phyloP scores from a whole-genome alignment of 2,113 vertebrate species.

The Lanius collurio region DNA sequence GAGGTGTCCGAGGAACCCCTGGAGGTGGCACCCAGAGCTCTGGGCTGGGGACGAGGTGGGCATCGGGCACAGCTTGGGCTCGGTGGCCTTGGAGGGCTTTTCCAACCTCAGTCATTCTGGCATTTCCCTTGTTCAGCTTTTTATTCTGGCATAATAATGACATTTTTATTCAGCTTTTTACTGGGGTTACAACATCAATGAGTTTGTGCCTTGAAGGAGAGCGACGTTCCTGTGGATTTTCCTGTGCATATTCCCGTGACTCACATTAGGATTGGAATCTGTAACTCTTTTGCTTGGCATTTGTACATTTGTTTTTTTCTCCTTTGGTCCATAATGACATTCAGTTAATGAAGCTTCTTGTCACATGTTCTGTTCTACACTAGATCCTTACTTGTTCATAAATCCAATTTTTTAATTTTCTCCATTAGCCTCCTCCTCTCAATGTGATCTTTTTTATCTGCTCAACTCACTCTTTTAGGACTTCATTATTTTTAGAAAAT shows the following conservation, averaged over 20 bases:
- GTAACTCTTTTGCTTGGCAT: not conserved
- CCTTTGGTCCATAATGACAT: not conserved
- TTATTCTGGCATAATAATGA: not conserved
- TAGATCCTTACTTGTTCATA: not conserved
- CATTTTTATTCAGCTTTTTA: not conserved
- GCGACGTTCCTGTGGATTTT: not conserved
- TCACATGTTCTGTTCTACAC: not conserved
- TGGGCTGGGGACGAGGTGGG: not conserved
- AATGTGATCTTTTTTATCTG: not conserved
- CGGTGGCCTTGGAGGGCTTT: not conserved
- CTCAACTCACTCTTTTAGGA: not conserved
- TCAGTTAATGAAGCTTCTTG: not conserved
- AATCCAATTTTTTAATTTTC: not conserved
- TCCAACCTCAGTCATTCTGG: not conserved
- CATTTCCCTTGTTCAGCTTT: not conserved
- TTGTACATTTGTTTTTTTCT: not conserved
- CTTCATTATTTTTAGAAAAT: constrained; percentile 41
- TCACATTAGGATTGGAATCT: not conserved
- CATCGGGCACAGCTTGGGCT: fast-evolving
- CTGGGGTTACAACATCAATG: not conserved
- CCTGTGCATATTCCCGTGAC: not conserved
- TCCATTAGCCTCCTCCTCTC: not conserved
- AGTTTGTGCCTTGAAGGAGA: not conserved
- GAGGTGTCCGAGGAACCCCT: not conserved
- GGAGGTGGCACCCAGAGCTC: not conserved